phyloP scores from a whole-genome alignment of 30 jellyfish, hydroid and myxozoan genomes.

The Rhopilema esculentum region DNA sequence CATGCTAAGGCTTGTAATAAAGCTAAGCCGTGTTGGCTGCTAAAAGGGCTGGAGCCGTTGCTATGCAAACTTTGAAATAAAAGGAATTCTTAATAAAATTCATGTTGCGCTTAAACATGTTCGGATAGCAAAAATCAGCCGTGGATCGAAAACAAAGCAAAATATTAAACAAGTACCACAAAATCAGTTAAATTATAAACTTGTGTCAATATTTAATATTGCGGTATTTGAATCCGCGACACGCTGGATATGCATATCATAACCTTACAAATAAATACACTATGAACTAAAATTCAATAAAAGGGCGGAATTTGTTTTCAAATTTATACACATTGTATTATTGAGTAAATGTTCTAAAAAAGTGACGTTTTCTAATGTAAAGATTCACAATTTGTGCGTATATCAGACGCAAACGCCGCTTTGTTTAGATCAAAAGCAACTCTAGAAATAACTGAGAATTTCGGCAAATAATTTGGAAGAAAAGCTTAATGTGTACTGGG shows the following conservation, averaged over 20 bases:
- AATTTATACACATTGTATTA: not conserved
- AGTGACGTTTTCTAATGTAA: too few species aligned
- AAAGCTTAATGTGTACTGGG: too few species aligned
- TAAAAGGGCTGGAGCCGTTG: not conserved
- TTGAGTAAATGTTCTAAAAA: too few species aligned
- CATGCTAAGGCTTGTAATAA: not conserved
- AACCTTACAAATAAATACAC: not conserved
- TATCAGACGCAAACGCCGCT: too few species aligned
- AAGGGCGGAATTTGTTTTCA: not conserved
- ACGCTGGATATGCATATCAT: not conserved
- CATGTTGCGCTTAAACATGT: not conserved
- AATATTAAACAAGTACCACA: not conserved
- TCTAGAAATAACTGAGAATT: too few species aligned
- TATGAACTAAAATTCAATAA: not conserved
- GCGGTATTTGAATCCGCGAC: not conserved
- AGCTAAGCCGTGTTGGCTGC: not conserved
- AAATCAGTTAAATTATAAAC: not conserved
- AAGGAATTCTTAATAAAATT: not conserved
- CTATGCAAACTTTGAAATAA: not conserved
- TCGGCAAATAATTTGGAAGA: too few species aligned
- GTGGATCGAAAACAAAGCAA: not conserved
- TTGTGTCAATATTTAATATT: not conserved
- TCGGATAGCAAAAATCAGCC: not conserved
- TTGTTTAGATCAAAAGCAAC: too few species aligned
- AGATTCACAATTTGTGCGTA: too few species aligned